A percentile compares a stretch with the other conserved stretches of the same genome.
Evolutionary conservation across 2,113 vertebrate genomes (phyloP).

Genomic region (Ammospiza nelsoni): DNA sequence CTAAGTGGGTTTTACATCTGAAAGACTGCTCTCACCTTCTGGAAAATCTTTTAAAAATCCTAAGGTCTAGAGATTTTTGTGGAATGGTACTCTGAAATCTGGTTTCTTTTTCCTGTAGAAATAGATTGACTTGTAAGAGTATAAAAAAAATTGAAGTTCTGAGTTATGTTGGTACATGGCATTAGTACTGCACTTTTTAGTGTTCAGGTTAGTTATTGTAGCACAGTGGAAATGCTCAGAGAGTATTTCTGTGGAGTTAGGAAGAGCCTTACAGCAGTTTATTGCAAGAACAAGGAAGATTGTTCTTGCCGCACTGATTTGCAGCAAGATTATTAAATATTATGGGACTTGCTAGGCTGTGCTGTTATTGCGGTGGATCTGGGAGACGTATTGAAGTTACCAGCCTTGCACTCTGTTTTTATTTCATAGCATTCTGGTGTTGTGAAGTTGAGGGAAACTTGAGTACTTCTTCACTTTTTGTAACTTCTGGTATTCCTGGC

Average conservation of each 20-base stretch:
- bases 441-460: background rate
- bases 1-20: background rate
- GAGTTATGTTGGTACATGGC: background rate
- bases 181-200: background rate
- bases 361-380: background rate
- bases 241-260: background rate
- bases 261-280: background rate
- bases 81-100: background rate
- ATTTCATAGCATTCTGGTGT: background rate
- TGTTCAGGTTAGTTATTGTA: background rate
- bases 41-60: background rate
- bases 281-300: constrained; percentile 37
- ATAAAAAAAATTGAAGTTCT: background rate
- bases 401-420: background rate
- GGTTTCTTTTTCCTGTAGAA: background rate
- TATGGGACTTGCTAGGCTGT: background rate
- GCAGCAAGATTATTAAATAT: constrained; percentile 20
- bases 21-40: background rate
- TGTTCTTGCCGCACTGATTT: constrained; percentile 8
- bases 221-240: background rate
- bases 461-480: background rate
- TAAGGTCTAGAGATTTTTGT: background rate
- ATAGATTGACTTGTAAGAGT: background rate
- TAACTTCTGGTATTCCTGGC: background rate
- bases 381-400: background rate